Evolutionary conservation across 2,797 vertebrate genomes (phyloP), one percentile per base, ranked within the genome.

Genomic region (Dallia pectoralis): DNA sequence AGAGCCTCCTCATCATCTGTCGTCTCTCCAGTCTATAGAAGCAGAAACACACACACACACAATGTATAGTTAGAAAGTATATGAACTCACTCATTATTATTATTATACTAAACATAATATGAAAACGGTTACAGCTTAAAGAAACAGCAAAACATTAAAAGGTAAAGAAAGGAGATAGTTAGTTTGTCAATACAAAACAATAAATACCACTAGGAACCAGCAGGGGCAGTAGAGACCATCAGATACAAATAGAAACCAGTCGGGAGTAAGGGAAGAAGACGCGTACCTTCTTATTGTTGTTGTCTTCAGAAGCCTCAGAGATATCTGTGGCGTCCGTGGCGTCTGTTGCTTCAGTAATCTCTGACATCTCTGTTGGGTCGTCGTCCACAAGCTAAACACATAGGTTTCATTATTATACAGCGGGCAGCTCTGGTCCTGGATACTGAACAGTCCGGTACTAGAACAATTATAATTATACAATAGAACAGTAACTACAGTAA

Each of bases 1-100:
- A 97, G 93, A 0, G 95, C 95, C 86, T 99, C 97, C 62, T 99
- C 97, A 74, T 99, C 96, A 86, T 99, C 98, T 22, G 94, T 89
- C 12, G 91, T 94, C n/a, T 97, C 95, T 49, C 84, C 93, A 49
- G 89, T 93, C 97, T 99, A 85, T 32, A 91, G 81, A 1, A 78
- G n/a, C 75, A 16, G 44, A 40, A 40, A 65, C 29, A 40, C 67
- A 30, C 67, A 68, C 64, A 66, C 64, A 25, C 66, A 67, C 66
- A 67, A 22, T 29, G 14, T 6, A 18, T 44, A 44, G 40, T 44
- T 8, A 44, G 7, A 44, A 44, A 44, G 1, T 9, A 44, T 11
- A 44, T 44, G 4, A 44, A 44, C 1, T 44, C 6, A 44, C 2
- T 9, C 7, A 44, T 44, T 44, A 9, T 8, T 8, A 1, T 56